Evolutionary conservation across 2,113 vertebrate species (phyloP), one percentile per base, ranked within the genome.

Genomic region (Strigops habroptila): DNA sequence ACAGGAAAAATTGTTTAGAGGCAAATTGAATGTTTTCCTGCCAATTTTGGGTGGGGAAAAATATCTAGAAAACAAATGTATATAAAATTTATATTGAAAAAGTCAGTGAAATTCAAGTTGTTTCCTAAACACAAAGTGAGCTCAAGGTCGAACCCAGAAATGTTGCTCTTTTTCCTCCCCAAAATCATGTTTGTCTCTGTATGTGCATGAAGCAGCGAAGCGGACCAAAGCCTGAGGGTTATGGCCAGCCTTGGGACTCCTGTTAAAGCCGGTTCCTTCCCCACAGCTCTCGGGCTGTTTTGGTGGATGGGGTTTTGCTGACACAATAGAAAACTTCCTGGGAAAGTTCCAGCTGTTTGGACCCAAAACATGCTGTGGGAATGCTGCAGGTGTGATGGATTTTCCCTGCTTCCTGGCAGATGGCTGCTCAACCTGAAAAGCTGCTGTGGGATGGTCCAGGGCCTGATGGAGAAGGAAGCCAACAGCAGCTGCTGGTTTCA

Each of bases 251-350:
- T 14, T 23, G 1, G 1, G 79, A 5, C 23, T 9, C 11, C 35
- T 7, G 1, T 24, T 31, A 30, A 27, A 63, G 52, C 41, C 5
- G 0, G 18, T 52, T 79, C 10, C 41, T 33, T 68, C 57, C 41
- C 5, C 0, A 1, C 9, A 8, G 22, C 0, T 0, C 5, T 2
- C 2, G 4, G 76, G 51, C 41, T 48, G 12, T 24, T 69, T 69
- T 1, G 0, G 22, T 1, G 0, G 18, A 23, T 31, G 55, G 24
- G 28, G 6, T 53, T 77, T 41, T 80, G 59, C 33, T 4, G 24
- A 12, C 19, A 25, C 27, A 7, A 24, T 33, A 30, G 28, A 48
- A 18, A 33, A 8, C 48, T 82, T 33, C 39, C 67, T 31, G 75
- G 6, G 14, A 0, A 31, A 46, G 24, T 51, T 73, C 41, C 60